Conservation (phyloP, 2,888 invertebrate genomes). For the Drosophila putrida region DNA sequence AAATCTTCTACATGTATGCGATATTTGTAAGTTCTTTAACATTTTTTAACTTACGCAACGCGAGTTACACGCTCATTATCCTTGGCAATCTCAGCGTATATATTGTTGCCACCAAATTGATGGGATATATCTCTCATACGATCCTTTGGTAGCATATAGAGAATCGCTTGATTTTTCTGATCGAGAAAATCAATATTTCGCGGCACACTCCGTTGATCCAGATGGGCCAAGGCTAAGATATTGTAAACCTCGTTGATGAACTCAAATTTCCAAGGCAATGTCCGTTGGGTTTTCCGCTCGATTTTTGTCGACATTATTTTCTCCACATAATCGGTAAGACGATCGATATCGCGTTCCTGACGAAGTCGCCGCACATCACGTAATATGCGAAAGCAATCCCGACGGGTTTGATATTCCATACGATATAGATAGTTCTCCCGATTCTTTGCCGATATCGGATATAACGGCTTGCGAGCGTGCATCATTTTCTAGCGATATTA, state of each 20-base stretch:
- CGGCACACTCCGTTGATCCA: conserved; percentile 67
- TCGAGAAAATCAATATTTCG: conserved; percentile 41
- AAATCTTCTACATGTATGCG: no score
- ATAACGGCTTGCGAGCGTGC: conserved; percentile 80
- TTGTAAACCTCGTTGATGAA: conserved; percentile 83
- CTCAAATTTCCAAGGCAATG: conserved; percentile 84
- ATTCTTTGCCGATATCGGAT: conserved; percentile 55
- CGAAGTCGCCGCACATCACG: conserved; percentile 61
- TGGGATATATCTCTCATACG: conserved; percentile 54
- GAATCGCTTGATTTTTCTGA: conserved; percentile 40
- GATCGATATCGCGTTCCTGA: conserved; percentile 57
- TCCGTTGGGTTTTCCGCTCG: conserved; percentile 78
- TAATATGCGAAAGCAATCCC: conserved; percentile 79
- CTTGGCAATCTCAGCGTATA: conserved; percentile 36
- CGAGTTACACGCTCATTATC: conserved; percentile 23
- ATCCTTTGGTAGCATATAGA: conserved; percentile 66
- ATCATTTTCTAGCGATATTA: conserved; percentile 77
- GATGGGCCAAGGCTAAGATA: conserved; percentile 74
- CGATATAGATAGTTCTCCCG: conserved; percentile 67
- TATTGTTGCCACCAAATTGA: conserved; percentile 53
- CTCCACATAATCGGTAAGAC: conserved; percentile 77
- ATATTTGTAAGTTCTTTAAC: no score
- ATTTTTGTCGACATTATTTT: conserved; percentile 77
- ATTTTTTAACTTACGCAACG: conserved; percentile 32
- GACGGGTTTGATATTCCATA: conserved; percentile 77